Base-by-base conservation (phyloP, 1,140 invertebrate species). In the Trachymyrmex cornetzi region DNA sequence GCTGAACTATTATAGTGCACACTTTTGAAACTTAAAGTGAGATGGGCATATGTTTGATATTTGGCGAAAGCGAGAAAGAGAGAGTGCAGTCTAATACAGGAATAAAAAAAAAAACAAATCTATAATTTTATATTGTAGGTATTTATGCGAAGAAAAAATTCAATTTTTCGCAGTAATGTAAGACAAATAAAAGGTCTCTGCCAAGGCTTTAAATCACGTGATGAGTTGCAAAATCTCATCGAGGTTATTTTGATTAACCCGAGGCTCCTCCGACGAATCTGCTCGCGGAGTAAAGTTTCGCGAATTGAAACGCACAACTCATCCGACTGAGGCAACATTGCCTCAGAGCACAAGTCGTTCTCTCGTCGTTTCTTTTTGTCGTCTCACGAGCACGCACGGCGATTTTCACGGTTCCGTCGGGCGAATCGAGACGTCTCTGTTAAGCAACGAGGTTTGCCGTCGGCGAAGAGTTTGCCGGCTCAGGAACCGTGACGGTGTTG, bases 351-450 rank as follows among this genome's bases (percentile, higher is more conserved):
- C 66, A 16, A 48, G 38, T 50, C 66, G 11, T 9, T 69, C 66
- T 69, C 38, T 81, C 53, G 53, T 61, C 69, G 69, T 84, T 84
- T 69, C 55, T 84, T 44, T 84, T 84, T 74, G 80, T 75, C 80
- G 80, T 84, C 50, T 27, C 69, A 55, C 55, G 44, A 66, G 77
- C 63, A 90, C 67, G 77, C 71, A 86, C n/a, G 88, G 63, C 80
- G 61, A 69, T 88, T 90, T 90, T 90, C 88, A 90, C 86, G 88
- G 80, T 81, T 77, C 57, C 63, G 53, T 59, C 44, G 66, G 38
- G 59, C 85, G 89, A 82, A 85, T 89, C 86, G 85, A 38, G 88
- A 90, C 89, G 85, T 89, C 88, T 90, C 85, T 87, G 88, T 90
- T 87, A 87, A 75, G 79, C 34, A 50, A 84, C 19, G 77, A 74